phyloP scores from a whole-genome alignment of 1,140 invertebrate species.

The Cotesia vestalis region DNA sequence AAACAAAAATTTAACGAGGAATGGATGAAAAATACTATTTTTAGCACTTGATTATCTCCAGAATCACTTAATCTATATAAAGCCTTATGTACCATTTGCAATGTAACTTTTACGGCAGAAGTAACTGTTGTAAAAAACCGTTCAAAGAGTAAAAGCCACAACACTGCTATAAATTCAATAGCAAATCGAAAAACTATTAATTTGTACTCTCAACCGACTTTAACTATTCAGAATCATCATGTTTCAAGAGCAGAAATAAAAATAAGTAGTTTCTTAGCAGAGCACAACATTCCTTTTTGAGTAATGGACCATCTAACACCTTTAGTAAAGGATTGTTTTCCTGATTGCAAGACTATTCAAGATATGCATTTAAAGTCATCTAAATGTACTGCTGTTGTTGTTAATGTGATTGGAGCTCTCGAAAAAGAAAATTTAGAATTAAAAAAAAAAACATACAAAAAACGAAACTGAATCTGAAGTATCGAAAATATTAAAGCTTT shows the following conservation, averaged over 20 bases:
- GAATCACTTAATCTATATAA: constrained; percentile 23
- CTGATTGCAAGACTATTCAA: constrained; percentile 37
- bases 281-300: constrained; percentile 32
- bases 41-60: constrained; percentile 15
- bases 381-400: constrained; percentile 38
- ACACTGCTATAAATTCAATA: neutral
- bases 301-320: constrained; percentile 26
- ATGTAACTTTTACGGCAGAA: constrained; percentile 24
- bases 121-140: constrained; percentile 26
- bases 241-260: constrained; percentile 39
- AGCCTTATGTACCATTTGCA: constrained; percentile 26
- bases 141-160: constrained; percentile 13
- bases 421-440: constrained; percentile 34
- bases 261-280: constrained; percentile 31
- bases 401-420: constrained; percentile 43
- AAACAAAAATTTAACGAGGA: constrained; percentile 28
- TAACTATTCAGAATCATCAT: neutral
- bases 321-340: constrained; percentile 35
- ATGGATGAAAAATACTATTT: constrained; percentile 26
- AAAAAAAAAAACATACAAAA: constrained; percentile 7
- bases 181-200: neutral
- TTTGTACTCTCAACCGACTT: neutral
- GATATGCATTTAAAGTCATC: constrained; percentile 32
- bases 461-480: too few species aligned
- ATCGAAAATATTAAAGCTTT: too few species aligned